A percentile compares a stretch with the other conserved stretches of the same genome.
phyloP scores from a whole-genome alignment of 1,140 invertebrate genomes.

The Acromyrmex charruanus region DNA sequence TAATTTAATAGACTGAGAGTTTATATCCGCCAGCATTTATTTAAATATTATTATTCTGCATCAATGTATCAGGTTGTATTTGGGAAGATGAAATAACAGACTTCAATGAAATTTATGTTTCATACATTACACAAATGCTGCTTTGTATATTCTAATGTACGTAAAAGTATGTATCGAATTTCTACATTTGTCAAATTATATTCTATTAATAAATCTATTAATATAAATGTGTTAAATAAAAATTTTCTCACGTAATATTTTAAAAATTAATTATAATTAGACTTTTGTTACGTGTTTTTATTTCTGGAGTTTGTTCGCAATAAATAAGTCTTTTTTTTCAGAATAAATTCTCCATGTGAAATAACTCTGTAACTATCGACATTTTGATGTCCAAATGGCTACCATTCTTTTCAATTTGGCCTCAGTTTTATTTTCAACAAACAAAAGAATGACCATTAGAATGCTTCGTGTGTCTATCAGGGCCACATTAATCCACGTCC shows the following conservation, averaged over 20 bases:
- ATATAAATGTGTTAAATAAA: background rate
- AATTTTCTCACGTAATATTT: background rate
- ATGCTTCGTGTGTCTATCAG: background rate
- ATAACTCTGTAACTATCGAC: conserved; percentile 20
- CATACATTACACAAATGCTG: background rate
- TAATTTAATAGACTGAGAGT: background rate
- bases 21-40: background rate
- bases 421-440: conserved; percentile 8
- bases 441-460: conserved; percentile 1
- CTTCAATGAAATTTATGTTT: background rate
- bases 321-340: conserved; percentile 10
- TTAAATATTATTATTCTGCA: background rate
- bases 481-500: no score
- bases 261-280: background rate
- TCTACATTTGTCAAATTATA: background rate
- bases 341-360: conserved; percentile 21
- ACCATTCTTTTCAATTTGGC: conserved; percentile 39
- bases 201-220: background rate
- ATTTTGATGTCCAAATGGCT: conserved; percentile 24
- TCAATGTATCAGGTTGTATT: background rate
- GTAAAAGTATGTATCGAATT: background rate
- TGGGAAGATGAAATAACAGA: background rate
- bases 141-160: background rate
- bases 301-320: background rate
- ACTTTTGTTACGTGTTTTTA: background rate